Conservation (phyloP, 2,888 invertebrate species). For the Polyploca ridens region DNA sequence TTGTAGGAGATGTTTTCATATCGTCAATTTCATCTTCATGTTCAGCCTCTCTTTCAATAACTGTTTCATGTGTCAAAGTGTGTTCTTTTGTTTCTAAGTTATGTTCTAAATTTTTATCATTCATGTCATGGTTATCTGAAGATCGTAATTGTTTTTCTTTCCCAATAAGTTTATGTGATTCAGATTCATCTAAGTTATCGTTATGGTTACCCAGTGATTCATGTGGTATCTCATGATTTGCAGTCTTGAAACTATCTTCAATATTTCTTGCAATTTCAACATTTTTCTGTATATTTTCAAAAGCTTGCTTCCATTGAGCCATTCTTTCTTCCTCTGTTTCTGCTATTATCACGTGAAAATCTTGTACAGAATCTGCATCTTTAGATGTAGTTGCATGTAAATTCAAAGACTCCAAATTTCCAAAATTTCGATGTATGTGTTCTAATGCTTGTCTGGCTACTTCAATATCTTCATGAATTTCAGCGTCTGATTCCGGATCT, state of each 20-base stretch:
- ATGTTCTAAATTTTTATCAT: neutral
- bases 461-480: slow-evolving; percentile 67
- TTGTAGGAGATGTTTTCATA: slow-evolving; percentile 3
- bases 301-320: slow-evolving; percentile 69
- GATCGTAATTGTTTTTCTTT: neutral
- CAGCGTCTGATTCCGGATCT: slow-evolving; percentile 45
- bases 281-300: slow-evolving; percentile 61
- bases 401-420: slow-evolving; percentile 56
- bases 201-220: neutral
- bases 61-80: neutral
- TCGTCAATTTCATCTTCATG: neutral
- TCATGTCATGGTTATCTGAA: neutral
- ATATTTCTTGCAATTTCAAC: slow-evolving; percentile 65
- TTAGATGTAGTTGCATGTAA: slow-evolving; percentile 44
- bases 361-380: slow-evolving; percentile 42
- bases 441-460: slow-evolving; percentile 63
- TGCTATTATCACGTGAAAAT: slow-evolving; percentile 37
- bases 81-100: neutral
- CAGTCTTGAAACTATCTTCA: slow-evolving; percentile 63
- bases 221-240: slow-evolving; percentile 23
- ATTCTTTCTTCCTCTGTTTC: slow-evolving; percentile 60
- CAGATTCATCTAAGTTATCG: neutral
- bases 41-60: neutral
- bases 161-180: neutral
- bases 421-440: slow-evolving; percentile 62